Evolutionary conservation across 2,888 invertebrate genomes (phyloP).

Genomic region (Nomada fabriciana): DNA sequence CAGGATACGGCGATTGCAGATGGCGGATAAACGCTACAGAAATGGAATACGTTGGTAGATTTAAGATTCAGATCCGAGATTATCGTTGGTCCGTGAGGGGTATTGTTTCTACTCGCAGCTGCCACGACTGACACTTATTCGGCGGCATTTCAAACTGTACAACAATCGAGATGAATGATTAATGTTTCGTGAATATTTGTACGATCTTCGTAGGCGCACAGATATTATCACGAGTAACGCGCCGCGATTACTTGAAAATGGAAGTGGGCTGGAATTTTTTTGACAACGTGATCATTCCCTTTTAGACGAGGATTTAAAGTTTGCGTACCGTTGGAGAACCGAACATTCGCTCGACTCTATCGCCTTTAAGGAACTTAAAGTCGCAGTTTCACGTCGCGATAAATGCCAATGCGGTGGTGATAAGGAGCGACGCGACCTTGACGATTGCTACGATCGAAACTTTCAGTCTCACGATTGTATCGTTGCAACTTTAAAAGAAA

Average conservation of each 20-base stretch:
- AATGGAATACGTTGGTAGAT: background rate
- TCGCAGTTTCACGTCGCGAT: constrained; percentile 35
- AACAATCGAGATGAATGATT: too few relatives aligned
- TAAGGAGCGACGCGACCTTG: constrained; percentile 48
- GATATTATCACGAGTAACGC: too few relatives aligned
- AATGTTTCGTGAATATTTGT: too few relatives aligned
- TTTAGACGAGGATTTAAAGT: background rate
- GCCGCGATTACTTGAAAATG: too few relatives aligned
- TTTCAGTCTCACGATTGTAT: too few relatives aligned
- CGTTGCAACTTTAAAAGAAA: too few relatives aligned
- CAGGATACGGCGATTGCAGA: constrained; percentile 6
- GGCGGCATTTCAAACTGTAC: too few relatives aligned
- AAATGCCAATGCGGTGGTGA: constrained; percentile 41
- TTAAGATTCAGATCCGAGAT: background rate
- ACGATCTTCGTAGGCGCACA: too few relatives aligned
- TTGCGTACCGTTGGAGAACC: constrained; percentile 30
- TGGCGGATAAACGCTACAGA: constrained; percentile 6
- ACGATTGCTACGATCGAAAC: constrained; percentile 12
- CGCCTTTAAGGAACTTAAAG: constrained; percentile 68
- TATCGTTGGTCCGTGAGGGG: background rate
- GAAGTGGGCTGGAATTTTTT: background rate
- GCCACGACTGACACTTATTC: background rate
- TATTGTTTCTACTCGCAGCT: background rate
- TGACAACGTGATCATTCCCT: too few relatives aligned
- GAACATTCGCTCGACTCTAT: constrained; percentile 44